A percentile compares a stretch with the other conserved stretches of the same genome.
Conservation (phyloP, 37 sponge, comb jelly and placozoan species). For the Halisarca cf. caerulea region DNA sequence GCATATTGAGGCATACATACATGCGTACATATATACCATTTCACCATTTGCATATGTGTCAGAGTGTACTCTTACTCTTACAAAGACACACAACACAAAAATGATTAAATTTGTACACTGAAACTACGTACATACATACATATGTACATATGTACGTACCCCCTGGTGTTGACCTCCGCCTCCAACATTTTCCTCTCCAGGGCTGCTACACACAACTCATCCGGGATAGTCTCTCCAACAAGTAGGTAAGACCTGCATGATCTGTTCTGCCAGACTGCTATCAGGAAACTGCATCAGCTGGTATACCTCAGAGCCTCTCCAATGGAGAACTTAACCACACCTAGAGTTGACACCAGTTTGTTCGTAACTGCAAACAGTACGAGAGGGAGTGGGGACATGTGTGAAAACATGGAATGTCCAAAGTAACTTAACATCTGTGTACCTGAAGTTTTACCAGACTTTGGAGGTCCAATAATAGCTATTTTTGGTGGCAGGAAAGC, state of each 20-base stretch:
- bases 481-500: slow-evolving; percentile 70
- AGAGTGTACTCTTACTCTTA: no score
- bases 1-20: no score
- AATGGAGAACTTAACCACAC: slow-evolving; percentile 77
- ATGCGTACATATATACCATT: no score
- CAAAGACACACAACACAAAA: no score
- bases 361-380: slow-evolving; percentile 76
- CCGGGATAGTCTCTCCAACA: slow-evolving; percentile 85
- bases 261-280: slow-evolving; percentile 68
- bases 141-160: no score
- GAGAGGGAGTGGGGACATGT: no score
- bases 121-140: no score
- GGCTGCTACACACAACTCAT: slow-evolving; percentile 84
- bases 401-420: no score
- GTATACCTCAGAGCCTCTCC: slow-evolving; percentile 85
- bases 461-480: slow-evolving; percentile 90
- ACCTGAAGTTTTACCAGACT: slow-evolving; percentile 94
- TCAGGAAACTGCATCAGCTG: slow-evolving; percentile 69
- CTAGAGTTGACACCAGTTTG: slow-evolving; percentile 72
- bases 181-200: slow-evolving; percentile 80
- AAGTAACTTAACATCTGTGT: no score
- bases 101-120: no score
- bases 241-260: slow-evolving; percentile 62
- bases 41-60: no score
- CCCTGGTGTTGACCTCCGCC: slow-evolving; percentile 84